A percentile compares a stretch with the other conserved stretches of the same genome.
Evolutionary conservation across 2,797 vertebrate genomes (phyloP).

Genomic region (Acestrorhynchus altus): DNA sequence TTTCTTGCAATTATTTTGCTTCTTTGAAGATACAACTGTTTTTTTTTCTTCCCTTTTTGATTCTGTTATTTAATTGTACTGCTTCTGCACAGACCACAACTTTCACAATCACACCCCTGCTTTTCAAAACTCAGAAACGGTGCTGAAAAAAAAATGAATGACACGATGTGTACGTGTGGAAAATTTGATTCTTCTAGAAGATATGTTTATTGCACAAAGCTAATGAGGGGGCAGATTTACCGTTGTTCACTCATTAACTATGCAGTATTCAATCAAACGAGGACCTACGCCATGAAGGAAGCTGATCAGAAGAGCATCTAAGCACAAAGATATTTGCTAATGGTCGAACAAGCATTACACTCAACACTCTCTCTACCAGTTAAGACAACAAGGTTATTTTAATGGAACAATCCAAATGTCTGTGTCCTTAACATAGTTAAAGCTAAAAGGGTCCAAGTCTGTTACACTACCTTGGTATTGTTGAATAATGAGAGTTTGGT

Average conservation of each 20-base stretch:
- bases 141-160: background rate
- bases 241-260: too few species aligned
- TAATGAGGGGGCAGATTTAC: background rate
- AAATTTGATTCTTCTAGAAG: background rate
- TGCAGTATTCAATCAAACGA: background rate
- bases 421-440: too few species aligned
- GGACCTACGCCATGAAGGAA: background rate
- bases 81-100: slow-evolving; percentile 39
- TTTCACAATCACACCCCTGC: slow-evolving; percentile 27
- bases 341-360: too few species aligned
- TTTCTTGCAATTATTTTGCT: slow-evolving; percentile 46
- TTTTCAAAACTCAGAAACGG: slow-evolving; percentile 20
- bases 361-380: too few species aligned
- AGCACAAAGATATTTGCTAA: background rate
- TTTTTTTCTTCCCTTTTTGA: too few species aligned
- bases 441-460: too few species aligned
- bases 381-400: too few species aligned
- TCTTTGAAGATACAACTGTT: slow-evolving; percentile 50
- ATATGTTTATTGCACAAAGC: background rate
- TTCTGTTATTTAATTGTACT: slow-evolving; percentile 52
- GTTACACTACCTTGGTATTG: too few species aligned
- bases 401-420: too few species aligned
- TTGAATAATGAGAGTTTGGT: too few species aligned
- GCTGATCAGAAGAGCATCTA: background rate
- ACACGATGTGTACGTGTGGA: background rate